Evolutionary conservation across 2,888 invertebrate genomes (phyloP).

Genomic region (Apamea sordens): DNA sequence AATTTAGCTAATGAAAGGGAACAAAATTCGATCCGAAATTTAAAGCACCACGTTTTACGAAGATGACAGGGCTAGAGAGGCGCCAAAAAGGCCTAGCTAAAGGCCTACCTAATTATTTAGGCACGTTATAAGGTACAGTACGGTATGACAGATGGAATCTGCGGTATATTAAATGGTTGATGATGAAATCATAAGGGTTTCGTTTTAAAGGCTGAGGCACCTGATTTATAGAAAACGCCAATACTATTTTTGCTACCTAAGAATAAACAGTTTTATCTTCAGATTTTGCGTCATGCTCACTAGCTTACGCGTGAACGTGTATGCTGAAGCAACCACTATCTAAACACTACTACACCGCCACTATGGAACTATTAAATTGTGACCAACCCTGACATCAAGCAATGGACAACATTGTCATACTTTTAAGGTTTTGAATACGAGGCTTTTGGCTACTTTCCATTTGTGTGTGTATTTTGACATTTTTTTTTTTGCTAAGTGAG

Average conservation of each 20-base stretch:
- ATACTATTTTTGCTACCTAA: neutral
- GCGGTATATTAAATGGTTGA: neutral
- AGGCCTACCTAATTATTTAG: too few species aligned
- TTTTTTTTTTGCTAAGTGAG: too few species aligned
- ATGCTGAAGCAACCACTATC: neutral
- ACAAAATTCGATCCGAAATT: constrained; percentile 37
- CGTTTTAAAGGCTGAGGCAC: neutral
- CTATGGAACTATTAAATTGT: too few species aligned
- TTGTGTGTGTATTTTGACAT: too few species aligned
- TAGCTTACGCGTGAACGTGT: neutral
- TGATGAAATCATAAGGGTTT: neutral
- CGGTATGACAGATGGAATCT: neutral
- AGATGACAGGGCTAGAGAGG: constrained; percentile 29
- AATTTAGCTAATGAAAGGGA: constrained; percentile 59
- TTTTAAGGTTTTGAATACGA: neutral
- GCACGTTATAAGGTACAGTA: neutral
- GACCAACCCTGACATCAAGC: too few species aligned
- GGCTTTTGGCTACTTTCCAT: too few species aligned
- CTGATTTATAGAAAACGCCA: neutral
- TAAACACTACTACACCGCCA: too few species aligned
- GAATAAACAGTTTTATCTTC: neutral
- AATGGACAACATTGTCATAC: too few species aligned
- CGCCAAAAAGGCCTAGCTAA: too few species aligned
- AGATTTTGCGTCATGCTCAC: neutral
- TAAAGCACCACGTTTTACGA: constrained; percentile 32